phyloP scores from a whole-genome alignment of 2,797 vertebrate genomes.

The Rhabdophis nuchalis region DNA sequence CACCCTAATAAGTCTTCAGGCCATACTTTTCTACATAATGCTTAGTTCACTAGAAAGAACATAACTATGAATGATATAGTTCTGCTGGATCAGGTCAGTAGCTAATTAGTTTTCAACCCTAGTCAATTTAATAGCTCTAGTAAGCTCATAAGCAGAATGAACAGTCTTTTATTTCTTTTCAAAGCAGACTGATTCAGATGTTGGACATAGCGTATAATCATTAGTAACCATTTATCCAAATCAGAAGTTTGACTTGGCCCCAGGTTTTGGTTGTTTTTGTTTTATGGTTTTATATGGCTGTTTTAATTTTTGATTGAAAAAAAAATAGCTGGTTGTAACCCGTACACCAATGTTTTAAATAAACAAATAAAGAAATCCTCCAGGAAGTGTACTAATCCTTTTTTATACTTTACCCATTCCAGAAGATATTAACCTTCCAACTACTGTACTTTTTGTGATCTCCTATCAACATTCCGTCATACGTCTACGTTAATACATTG shows the following conservation, averaged over 20 bases:
- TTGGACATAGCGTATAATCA: too few species aligned
- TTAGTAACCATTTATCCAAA: not conserved
- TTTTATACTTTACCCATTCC: not conserved
- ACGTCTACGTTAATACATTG: not conserved
- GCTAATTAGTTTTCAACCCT: not conserved
- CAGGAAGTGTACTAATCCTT: not conserved
- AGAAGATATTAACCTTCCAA: not conserved
- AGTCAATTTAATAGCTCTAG: not conserved
- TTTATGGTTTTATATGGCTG: not conserved
- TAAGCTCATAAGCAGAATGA: not conserved
- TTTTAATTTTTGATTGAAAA: not conserved
- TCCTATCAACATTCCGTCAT: not conserved
- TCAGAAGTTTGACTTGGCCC: too few species aligned
- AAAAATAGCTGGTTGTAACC: not conserved
- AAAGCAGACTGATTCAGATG: not conserved
- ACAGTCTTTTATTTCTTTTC: not conserved
- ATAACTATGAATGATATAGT: not conserved
- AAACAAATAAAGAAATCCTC: not conserved
- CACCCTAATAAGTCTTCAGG: not conserved
- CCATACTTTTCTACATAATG: not conserved
- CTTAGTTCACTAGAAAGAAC: not conserved
- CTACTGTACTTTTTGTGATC: not conserved
- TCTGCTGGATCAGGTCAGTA: not conserved
- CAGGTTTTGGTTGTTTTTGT: too few species aligned
- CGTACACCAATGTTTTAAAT: not conserved